Evolutionary conservation across 2,113 vertebrate genomes (phyloP).

Genomic region (Craseonycteris thonglongyai): DNA sequence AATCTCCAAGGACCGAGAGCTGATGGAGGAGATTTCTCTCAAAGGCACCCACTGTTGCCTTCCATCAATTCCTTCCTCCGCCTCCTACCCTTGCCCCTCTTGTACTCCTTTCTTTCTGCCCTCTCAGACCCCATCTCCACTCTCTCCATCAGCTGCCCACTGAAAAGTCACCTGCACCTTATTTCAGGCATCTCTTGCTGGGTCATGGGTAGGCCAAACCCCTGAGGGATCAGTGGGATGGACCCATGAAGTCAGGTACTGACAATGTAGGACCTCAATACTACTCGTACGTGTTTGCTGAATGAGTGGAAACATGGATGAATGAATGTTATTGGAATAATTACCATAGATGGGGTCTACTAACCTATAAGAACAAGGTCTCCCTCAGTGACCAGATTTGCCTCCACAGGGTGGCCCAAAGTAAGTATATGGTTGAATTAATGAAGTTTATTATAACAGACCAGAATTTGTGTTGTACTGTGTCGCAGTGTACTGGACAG

Average conservation of each 20-base stretch:
- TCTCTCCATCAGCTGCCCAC: neutral
- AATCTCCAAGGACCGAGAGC: constrained; percentile 56
- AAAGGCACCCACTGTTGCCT: constrained; percentile 32
- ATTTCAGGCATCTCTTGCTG: neutral
- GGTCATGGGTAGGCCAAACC: neutral
- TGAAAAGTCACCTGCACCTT: neutral
- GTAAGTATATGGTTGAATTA: too few relatives aligned
- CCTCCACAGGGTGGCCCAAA: too few relatives aligned
- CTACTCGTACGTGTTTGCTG: neutral
- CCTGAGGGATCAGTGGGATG: neutral
- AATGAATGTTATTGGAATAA: neutral
- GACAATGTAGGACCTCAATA: neutral
- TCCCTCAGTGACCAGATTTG: neutral
- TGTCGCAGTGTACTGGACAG: too few relatives aligned
- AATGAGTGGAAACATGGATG: neutral
- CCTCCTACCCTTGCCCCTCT: neutral
- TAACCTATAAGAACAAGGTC: neutral
- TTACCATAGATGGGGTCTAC: neutral
- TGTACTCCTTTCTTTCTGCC: neutral
- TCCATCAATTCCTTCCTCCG: constrained; percentile 5
- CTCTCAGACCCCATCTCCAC: neutral
- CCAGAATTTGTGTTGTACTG: too few relatives aligned
- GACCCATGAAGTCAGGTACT: neutral
- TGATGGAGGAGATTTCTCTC: constrained; percentile 37
- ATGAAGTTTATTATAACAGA: too few relatives aligned